Percentiles rank a stretch among this genome's conserved stretches.
Conservation (phyloP, 2,888 invertebrate genomes). For the Dicranocentrus wangi region DNA sequence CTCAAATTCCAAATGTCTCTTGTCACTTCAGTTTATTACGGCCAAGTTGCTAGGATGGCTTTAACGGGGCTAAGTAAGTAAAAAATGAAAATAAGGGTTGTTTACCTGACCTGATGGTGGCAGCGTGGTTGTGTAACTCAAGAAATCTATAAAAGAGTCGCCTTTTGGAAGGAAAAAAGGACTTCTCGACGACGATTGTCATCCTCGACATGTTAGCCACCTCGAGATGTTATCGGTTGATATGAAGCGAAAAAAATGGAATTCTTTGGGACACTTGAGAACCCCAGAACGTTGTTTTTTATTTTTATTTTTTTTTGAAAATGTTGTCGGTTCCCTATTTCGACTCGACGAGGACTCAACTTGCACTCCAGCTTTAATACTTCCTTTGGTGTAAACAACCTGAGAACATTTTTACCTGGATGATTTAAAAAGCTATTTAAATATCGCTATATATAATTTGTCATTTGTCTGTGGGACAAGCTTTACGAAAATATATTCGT, state of each 20-base stretch:
- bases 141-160: background rate
- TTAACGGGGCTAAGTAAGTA: background rate
- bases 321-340: no score
- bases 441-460: no score
- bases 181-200: background rate
- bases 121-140: background rate
- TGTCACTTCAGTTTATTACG: constrained; percentile 27
- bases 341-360: no score
- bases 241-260: constrained; percentile 29
- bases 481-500: background rate
- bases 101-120: constrained; percentile 1
- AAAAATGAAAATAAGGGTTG: constrained; percentile 1
- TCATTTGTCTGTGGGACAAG: background rate
- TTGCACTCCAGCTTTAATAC: no score
- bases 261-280: constrained; percentile 55
- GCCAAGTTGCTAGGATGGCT: background rate
- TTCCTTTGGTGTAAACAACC: no score
- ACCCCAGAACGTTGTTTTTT: no score
- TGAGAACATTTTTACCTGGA: background rate
- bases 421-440: background rate
- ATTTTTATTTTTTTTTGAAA: constrained; percentile 35
- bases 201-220: constrained; percentile 16
- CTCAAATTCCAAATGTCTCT: constrained; percentile 20
- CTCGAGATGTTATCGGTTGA: constrained; percentile 59
- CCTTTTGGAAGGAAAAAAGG: no score